Percentiles rank a stretch among this genome's conserved stretches.
Evolutionary conservation across 2,888 invertebrate genomes (phyloP).

Genomic region (Chironomus riparius): DNA sequence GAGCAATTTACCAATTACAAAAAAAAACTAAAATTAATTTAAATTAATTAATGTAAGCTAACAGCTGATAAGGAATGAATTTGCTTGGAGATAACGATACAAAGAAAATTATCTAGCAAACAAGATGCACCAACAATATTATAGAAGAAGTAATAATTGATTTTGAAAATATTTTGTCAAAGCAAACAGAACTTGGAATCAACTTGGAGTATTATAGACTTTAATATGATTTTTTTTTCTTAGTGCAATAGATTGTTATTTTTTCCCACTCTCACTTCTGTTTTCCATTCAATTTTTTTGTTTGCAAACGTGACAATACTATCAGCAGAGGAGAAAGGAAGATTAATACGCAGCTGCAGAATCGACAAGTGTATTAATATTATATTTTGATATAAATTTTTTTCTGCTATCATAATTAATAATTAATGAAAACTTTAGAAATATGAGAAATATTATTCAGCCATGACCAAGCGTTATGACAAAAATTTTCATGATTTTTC

Average conservation of each 20-base stretch:
- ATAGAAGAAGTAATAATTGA: background rate
- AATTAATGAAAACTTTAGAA: background rate
- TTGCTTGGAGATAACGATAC: background rate
- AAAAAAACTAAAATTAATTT: background rate
- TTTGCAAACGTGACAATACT: background rate
- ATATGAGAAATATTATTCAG: background rate
- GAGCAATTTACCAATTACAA: background rate
- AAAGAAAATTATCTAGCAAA: background rate
- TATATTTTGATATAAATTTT: background rate
- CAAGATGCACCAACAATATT: background rate
- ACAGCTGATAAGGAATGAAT: too few relatives aligned
- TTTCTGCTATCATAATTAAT: background rate
- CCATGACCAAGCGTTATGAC: background rate
- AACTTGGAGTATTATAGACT: background rate
- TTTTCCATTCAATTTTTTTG: background rate
- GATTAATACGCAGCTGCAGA: constrained; percentile 24
- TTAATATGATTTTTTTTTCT: background rate
- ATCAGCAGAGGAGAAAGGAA: background rate
- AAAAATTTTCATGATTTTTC: background rate
- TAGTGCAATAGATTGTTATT: background rate
- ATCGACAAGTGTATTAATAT: constrained; percentile 17
- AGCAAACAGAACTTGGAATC: background rate
- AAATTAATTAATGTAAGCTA: background rate
- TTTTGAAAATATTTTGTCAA: background rate
- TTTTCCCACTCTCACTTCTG: background rate